phyloP scores from a whole-genome alignment of 2,797 vertebrate species.

The Fringilla coelebs region DNA sequence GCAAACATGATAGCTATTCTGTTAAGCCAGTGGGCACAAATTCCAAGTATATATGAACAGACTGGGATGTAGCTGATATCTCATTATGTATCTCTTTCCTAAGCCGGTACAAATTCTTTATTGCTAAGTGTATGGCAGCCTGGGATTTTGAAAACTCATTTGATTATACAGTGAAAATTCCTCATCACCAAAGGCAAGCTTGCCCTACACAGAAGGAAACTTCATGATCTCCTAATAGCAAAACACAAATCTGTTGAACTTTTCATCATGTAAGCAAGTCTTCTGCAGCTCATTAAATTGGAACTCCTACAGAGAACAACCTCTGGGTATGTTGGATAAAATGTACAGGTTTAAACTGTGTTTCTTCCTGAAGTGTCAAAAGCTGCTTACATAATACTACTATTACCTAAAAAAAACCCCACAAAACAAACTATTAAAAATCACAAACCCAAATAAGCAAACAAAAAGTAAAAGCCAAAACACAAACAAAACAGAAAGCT shows the following conservation, averaged over 20 bases:
- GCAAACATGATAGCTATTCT: not conserved
- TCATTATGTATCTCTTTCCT: not conserved
- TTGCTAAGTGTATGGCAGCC: not conserved
- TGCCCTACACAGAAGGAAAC: not conserved
- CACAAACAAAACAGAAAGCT: not conserved
- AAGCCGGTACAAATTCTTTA: not conserved
- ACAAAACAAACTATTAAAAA: not conserved
- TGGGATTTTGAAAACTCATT: not conserved
- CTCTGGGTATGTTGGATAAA: not conserved
- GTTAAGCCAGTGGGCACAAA: not conserved
- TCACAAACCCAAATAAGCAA: not conserved
- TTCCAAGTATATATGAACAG: not conserved
- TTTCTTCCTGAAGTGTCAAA: not conserved
- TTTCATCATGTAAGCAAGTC: not conserved
- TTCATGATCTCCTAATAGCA: not conserved
- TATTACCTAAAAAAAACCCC: fast-evolving
- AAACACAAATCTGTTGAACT: not conserved
- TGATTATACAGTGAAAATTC: not conserved
- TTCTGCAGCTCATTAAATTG: not conserved
- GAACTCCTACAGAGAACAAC: not conserved
- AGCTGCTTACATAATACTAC: not conserved
- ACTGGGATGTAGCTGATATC: not conserved
- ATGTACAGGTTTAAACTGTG: not conserved
- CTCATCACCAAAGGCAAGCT: not conserved
- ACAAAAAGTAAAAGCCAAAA: not conserved